Evolutionary conservation across 2,888 invertebrate genomes (phyloP).

Genomic region (Coleophora flavipennella): DNA sequence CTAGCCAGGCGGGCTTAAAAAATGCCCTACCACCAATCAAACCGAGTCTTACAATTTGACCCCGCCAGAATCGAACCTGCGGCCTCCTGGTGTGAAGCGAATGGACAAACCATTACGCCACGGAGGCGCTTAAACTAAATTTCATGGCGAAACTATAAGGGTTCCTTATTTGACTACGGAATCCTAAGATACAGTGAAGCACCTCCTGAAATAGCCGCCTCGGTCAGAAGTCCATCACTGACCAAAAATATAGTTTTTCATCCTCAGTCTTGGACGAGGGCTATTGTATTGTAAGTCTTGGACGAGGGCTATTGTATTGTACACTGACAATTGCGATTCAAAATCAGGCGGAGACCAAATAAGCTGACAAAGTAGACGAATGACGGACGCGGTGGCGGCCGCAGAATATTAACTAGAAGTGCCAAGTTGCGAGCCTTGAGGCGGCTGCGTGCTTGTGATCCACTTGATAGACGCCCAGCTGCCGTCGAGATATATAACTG

Average conservation of each 20-base stretch:
- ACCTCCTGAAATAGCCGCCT: no score
- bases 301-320: slow-evolving; percentile 42
- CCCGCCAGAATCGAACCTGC: no score
- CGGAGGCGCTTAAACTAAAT: no score
- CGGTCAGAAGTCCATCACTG: no score
- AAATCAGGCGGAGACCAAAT: slow-evolving; percentile 50
- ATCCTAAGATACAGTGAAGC: no score
- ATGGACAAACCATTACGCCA: no score
- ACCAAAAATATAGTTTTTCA: background rate
- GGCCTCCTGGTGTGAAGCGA: no score
- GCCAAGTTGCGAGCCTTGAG: slow-evolving; percentile 26
- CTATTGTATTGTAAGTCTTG: slow-evolving; percentile 39
- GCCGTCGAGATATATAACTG: slow-evolving; percentile 2
- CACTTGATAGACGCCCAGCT: slow-evolving; percentile 24
- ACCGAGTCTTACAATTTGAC: no score
- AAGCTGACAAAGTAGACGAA: slow-evolving; percentile 39
- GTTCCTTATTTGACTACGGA: no score
- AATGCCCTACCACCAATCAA: no score
- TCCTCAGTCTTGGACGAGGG: slow-evolving; percentile 20
- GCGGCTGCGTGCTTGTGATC: slow-evolving; percentile 34
- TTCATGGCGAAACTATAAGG: no score
- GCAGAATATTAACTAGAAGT: slow-evolving; percentile 44
- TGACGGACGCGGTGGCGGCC: slow-evolving; percentile 15
- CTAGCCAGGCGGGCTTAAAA: no score
- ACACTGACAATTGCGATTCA: slow-evolving; percentile 53